Conservation (phyloP, 2,797 vertebrate genomes). For the Taeniopygia guttata region DNA sequence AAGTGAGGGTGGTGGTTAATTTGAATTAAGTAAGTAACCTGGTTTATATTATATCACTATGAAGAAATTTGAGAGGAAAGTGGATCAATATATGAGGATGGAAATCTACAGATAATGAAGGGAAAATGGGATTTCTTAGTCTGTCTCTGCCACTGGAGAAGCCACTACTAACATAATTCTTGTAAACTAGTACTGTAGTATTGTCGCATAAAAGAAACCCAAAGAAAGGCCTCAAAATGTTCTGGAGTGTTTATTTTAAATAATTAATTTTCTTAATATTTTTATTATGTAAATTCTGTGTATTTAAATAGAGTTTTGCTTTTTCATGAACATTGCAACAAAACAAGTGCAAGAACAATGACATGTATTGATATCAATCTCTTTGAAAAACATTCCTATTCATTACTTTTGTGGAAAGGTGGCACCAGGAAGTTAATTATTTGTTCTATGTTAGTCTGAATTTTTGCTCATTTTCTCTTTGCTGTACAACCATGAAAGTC, state of each 20-base stretch:
- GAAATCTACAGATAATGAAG: background rate
- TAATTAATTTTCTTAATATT: background rate
- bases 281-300: background rate
- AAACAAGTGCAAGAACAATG: background rate
- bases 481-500: background rate
- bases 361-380: background rate
- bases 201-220: rapidly evolving
- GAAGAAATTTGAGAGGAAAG: background rate
- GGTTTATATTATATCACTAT: background rate
- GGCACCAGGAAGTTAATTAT: background rate
- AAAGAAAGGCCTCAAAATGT: background rate
- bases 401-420: background rate
- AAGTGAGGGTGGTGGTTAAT: background rate
- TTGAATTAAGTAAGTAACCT: background rate
- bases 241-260: background rate
- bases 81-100: background rate
- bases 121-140: background rate
- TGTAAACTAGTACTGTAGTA: background rate
- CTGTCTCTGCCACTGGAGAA: background rate
- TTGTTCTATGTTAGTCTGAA: background rate
- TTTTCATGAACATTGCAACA: background rate
- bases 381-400: background rate
- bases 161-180: background rate
- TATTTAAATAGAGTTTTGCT: background rate
- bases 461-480: background rate